Percentiles rank a stretch among this genome's conserved stretches.
Evolutionary conservation across 1,140 invertebrate genomes (phyloP).

Genomic region (Drosophila micromelanica): DNA sequence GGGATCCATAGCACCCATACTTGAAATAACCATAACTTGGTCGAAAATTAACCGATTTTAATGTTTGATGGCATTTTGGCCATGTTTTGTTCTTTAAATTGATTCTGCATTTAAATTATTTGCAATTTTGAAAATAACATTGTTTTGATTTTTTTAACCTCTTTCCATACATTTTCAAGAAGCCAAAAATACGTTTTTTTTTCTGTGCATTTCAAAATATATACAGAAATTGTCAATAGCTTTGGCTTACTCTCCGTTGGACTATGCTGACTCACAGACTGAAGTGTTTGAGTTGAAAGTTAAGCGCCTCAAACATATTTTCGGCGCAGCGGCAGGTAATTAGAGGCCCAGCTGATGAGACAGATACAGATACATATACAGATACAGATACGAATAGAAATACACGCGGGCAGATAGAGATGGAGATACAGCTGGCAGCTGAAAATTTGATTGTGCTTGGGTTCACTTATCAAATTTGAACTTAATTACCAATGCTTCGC

Average conservation of each 20-base stretch:
- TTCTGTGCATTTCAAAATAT: conserved; percentile 29
- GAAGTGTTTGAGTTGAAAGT: conserved; percentile 22
- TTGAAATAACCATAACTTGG: no score
- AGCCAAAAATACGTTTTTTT: not conserved
- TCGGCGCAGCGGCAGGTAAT: conserved; percentile 43
- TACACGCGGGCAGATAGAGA: not conserved
- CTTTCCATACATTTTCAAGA: no score
- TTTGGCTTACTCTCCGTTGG: conserved; percentile 3
- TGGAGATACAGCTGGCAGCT: conserved; percentile 20
- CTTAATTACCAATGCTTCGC: conserved; percentile 63
- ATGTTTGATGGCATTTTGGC: no score
- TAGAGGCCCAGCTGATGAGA: conserved; percentile 24
- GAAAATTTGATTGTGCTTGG: conserved; percentile 58
- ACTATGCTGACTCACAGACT: not conserved
- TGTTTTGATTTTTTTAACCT: no score
- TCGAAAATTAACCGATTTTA: no score
- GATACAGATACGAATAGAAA: conserved; percentile 1
- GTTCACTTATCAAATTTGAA: conserved; percentile 74
- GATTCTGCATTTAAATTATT: no score
- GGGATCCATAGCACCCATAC: no score
- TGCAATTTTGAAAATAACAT: no score
- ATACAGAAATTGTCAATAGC: conserved; percentile 57
- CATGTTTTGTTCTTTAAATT: no score
- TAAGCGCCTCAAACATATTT: conserved; percentile 37
- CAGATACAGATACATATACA: conserved; percentile 12